Conservation (phyloP, 1,140 invertebrate genomes). For the Piezodorus guildinii region DNA sequence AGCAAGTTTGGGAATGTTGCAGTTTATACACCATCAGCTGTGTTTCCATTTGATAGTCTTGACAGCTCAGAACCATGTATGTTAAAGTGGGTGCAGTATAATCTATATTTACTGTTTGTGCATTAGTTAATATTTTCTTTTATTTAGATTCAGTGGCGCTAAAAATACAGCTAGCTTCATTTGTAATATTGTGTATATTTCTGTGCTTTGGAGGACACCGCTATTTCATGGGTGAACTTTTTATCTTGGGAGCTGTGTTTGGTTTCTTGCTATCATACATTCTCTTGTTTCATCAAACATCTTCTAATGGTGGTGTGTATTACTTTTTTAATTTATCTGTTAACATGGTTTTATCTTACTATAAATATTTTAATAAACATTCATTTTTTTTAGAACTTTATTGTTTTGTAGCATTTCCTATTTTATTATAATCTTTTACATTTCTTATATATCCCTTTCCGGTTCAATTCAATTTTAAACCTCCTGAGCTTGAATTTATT, state of each 20-base stretch:
- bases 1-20: constrained; percentile 34
- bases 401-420: too few species aligned
- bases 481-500: too few species aligned
- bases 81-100: not conserved
- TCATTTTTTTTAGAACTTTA: too few species aligned
- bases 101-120: not conserved
- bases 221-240: constrained; percentile 49
- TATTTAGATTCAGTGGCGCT: constrained; percentile 36
- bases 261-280: constrained; percentile 6
- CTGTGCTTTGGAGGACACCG: constrained; percentile 47
- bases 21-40: constrained; percentile 51
- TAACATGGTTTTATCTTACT: too few species aligned
- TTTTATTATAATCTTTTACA: too few species aligned
- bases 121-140: constrained; percentile 16
- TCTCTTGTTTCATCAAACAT: not conserved
- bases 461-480: too few species aligned
- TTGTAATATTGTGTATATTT: constrained; percentile 46
- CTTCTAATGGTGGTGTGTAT: not conserved
- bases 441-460: too few species aligned
- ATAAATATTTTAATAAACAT: too few species aligned
- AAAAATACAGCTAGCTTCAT: constrained; percentile 38
- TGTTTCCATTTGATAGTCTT: constrained; percentile 44
- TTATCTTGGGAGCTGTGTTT: constrained; percentile 31
- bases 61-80: not conserved
- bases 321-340: not conserved